phyloP scores from a whole-genome alignment of 2,888 invertebrate genomes.

The Smittia sp. region DNA sequence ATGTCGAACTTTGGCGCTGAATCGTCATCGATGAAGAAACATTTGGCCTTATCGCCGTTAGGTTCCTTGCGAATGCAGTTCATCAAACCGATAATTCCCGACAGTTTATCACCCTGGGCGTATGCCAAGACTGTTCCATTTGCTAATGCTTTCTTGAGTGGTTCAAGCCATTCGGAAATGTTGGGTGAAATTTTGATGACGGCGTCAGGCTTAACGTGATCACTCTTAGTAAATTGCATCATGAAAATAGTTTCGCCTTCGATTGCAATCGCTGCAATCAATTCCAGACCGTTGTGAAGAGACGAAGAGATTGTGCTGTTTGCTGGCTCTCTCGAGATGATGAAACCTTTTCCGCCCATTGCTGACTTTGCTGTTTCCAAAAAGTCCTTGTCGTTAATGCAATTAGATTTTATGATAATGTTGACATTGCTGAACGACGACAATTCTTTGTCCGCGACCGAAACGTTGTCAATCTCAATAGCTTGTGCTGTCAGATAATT shows the following conservation, averaged over 20 bases:
- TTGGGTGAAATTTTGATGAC: slow-evolving; percentile 54
- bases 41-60: slow-evolving; percentile 65
- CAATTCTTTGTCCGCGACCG: slow-evolving; percentile 59
- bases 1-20: slow-evolving; percentile 66
- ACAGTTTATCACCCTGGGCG: slow-evolving; percentile 59
- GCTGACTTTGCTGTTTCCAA: slow-evolving; percentile 54
- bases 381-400: slow-evolving; percentile 47
- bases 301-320: slow-evolving; percentile 46
- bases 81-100: slow-evolving; percentile 80
- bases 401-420: slow-evolving; percentile 12
- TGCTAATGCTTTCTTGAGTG: slow-evolving; percentile 48
- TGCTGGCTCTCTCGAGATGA: slow-evolving; percentile 57
- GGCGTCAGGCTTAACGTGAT: slow-evolving; percentile 47
- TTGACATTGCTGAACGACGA: slow-evolving; percentile 40
- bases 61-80: slow-evolving; percentile 83
- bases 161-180: slow-evolving; percentile 57
- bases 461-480: slow-evolving; percentile 51
- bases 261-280: slow-evolving; percentile 47
- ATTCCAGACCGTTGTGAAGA: slow-evolving; percentile 53
- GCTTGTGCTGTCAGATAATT: slow-evolving; percentile 54
- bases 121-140: slow-evolving; percentile 54
- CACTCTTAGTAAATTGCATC: slow-evolving; percentile 55
- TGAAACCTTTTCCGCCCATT: slow-evolving; percentile 58
- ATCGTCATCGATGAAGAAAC: slow-evolving; percentile 63
- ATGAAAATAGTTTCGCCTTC: slow-evolving; percentile 58